Evolutionary conservation across 1,140 invertebrate genomes (phyloP), one percentile per base, ranked within the genome.

Genomic region (Drosophila persimilis): DNA sequence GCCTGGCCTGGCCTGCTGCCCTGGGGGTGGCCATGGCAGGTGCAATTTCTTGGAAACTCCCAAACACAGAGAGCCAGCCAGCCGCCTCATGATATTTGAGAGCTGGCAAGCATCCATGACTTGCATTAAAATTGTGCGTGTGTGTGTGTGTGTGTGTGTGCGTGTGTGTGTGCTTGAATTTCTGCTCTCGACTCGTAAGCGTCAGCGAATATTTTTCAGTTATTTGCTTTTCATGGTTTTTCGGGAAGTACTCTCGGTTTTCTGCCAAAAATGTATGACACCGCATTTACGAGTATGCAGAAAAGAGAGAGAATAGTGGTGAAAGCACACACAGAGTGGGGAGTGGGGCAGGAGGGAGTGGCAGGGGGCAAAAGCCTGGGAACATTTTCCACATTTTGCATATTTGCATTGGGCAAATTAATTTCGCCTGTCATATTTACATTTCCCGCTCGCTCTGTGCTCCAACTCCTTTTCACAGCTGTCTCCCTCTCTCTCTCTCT

Each of bases 11-110:
- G 52, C 63, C 81, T 20, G 20, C 11, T 39, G 7, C 48, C 63
- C 81, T 20, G 20, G 6, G 29, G 29, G 7, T 7, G 48, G 57
- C 77, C 52, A 53, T 50, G 62, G 59, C 78, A 86, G 83, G 83
- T 86, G 83, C 54, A 83, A 73, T 88, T 83, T 88, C 83, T 88
- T 88, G 83, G 78, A 83, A 83, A 70, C 70, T 64, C 50, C 71
- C 29, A 57, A 26, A 47, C 63, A 76, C 39, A 11, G 62, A 41
- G 44, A 69, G 29, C 43, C 11, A 15, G 15, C 17, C 17, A 17
- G 17, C 17, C 17, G 53, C 35, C 35, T 39, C 4, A 13, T 39
- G 35, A 39, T 39, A 39, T 39, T 13, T 13, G 35, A 39, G 35
- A 9, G 3, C 9, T 11, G 2, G 11, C 3, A 11, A 9, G 11